Base-by-base conservation (phyloP, 2,888 invertebrate species). In the Melanchra persicariae region DNA sequence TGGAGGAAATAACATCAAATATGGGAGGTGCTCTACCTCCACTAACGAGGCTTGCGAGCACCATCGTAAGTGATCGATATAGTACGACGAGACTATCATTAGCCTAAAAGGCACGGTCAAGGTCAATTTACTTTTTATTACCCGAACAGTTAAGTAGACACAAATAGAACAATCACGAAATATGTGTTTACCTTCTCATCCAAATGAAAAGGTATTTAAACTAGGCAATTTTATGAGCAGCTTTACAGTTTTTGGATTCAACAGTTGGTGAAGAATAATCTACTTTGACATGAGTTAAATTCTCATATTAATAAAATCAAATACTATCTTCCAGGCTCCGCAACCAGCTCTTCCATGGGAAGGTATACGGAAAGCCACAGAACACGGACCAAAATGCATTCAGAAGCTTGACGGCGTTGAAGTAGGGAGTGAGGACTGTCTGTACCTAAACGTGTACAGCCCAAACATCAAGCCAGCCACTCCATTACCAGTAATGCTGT, bases 371-470 rank as follows among this genome's bases (percentile, higher is more conserved):
- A 81, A 86, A 54, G 91, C 92, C 0, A 85, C 81, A n/a, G 69
- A 82, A 34, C 90, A 91, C 37, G 90, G 91, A 6, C 77, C 85
- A 0, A 74, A 82, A 4, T 91, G 92, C 59, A 84, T 87, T 26
- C 92, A 92, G 69, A 61, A 75, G 40, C 40, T 40, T 40, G 40
- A 40, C 15, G 15, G 40, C 40, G 40, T 40, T 40, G 15, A 40
- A 40, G 15, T 70, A 4, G 91, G 91, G 5, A 86, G 70, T 51
- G 92, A 92, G 73, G 91, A 92, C 70, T 92, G 92, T 54, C 81
- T 92, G 4, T 89, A 85, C 51, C 81, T 92, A 0, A 92, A 92
- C 68, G 90, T 92, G 2, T 92, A 92, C 69, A 87, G 91, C 5
- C 88, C 89, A 51, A 70, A 87, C 1, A 40, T 89, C 0, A 79